Conservation (phyloP, 1,140 invertebrate species). For the Psilanteris sp. region DNA sequence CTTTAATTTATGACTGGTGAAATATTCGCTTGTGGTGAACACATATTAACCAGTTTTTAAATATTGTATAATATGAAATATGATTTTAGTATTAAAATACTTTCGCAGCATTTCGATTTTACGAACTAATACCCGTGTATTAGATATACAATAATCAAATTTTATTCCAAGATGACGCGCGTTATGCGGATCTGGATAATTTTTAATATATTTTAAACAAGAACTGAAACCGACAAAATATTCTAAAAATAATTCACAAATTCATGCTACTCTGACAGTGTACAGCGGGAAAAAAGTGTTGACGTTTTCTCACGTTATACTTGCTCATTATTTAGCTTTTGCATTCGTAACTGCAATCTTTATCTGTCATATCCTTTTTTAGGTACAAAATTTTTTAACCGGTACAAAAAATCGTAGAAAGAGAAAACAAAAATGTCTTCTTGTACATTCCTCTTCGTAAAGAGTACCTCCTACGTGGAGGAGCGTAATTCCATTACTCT, state of each 20-base stretch:
- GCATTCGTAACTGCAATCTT: constrained; percentile 48
- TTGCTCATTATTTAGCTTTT: constrained; percentile 42
- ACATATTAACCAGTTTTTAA: too few relatives aligned
- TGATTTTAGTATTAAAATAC: too few relatives aligned
- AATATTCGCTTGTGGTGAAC: too few relatives aligned
- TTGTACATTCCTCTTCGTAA: constrained; percentile 43
- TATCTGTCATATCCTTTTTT: constrained; percentile 37
- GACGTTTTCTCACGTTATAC: constrained; percentile 24
- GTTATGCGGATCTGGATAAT: too few relatives aligned
- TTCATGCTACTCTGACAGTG: constrained; percentile 4
- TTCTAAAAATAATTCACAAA: constrained; percentile 16
- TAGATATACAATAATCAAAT: too few relatives aligned
- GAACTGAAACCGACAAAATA: too few relatives aligned
- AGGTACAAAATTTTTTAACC: constrained; percentile 1
- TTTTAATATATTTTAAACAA: too few relatives aligned
- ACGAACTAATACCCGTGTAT: too few relatives aligned
- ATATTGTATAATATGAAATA: too few relatives aligned
- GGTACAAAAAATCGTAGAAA: constrained; percentile 6
- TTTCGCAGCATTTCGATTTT: too few relatives aligned
- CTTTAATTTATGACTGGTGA: too few relatives aligned
- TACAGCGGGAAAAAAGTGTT: constrained; percentile 9
- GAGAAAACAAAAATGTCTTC: constrained; percentile 20
- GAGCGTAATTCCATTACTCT: constrained; percentile 47
- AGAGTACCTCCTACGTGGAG: constrained; percentile 24
- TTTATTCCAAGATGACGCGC: too few relatives aligned